These are phyloP conservation scores for Drosophila bifasciata DNA, from an alignment of 1,140 invertebrate genomes.

Conservation along the genomic window DNA sequence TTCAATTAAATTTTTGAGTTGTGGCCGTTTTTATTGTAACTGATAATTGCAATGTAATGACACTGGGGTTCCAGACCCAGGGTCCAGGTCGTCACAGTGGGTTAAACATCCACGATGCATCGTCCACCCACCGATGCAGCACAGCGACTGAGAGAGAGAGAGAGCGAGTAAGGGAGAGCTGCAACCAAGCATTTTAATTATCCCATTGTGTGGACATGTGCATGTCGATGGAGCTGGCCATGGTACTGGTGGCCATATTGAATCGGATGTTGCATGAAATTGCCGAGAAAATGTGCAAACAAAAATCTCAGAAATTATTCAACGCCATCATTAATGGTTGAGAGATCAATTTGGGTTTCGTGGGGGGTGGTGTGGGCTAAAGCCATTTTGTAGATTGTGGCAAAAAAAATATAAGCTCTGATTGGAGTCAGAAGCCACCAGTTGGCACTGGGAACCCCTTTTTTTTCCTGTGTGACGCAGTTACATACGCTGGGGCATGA, in stretches of 20 bases:
- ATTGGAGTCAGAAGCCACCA: conserved; percentile 4
- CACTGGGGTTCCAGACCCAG: too few species aligned
- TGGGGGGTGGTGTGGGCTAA: too few species aligned
- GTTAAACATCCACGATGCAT: conserved; percentile 26
- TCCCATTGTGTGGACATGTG: conserved; percentile 56
- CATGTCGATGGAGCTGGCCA: not conserved
- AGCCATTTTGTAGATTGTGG: not conserved
- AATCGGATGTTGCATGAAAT: conserved; percentile 41
- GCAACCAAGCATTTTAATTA: conserved; percentile 69
- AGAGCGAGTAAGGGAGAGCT: too few species aligned
- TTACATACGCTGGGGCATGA: conserved; percentile 41
- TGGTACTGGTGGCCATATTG: conserved; percentile 25
- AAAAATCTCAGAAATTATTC: conserved; percentile 30
- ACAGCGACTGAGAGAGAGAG: not conserved
- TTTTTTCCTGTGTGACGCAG: conserved; percentile 43
- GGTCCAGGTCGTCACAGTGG: conserved; percentile 35
- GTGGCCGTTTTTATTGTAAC: conserved; percentile 73
- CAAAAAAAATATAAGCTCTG: too few species aligned
- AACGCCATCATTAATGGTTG: conserved; percentile 17
- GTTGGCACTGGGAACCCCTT: not conserved
- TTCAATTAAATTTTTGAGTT: conserved; percentile 75
- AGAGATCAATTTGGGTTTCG: conserved; percentile 8
- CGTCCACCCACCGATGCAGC: not conserved
- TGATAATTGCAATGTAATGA: conserved; percentile 80
- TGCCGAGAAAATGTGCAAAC: conserved; percentile 40